phyloP scores from a whole-genome alignment of 2,113 vertebrate genomes.

The human region GRCh38 chr5:89081001-89081500 shows the following conservation, averaged over 20 bases:
- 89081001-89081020: neutral
- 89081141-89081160: conserved; percentile 44
- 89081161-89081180: conserved; percentile 24
- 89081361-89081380: conserved; percentile 1
- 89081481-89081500: neutral
- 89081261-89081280: conserved; percentile 52
- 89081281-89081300: conserved; percentile 22
- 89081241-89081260: conserved; percentile 46
- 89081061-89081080: neutral
- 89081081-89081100: neutral
- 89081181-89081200: neutral
- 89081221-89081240: conserved; percentile 32
- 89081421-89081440: conserved; percentile 2
- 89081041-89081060: neutral
- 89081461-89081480: neutral
- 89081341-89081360: conserved; percentile 43
- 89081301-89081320: conserved; percentile 54
- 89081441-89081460: conserved; percentile 8
- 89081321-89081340: conserved; percentile 40
- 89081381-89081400: neutral
- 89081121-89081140: neutral
- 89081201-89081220: conserved; percentile 42
- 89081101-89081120: neutral
- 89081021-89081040: neutral
- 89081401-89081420: conserved; percentile 40